Base-by-base conservation (phyloP, 2,888 invertebrate species). In the Megamerina dolium region DNA sequence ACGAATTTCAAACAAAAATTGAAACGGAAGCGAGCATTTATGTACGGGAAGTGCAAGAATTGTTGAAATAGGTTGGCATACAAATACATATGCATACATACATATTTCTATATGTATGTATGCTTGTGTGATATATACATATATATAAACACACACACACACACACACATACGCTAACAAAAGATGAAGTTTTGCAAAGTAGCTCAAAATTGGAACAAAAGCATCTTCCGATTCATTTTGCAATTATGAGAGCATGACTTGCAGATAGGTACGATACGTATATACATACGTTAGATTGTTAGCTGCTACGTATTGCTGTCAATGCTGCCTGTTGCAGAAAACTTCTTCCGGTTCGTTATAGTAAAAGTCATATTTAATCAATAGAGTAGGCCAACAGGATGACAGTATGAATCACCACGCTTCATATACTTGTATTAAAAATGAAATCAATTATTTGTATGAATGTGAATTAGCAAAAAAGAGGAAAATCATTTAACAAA, bases 151-250 rank as follows among this genome's bases (percentile, higher is more conserved):
- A n/a, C n/a, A n/a, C n/a, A n/a, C n/a, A n/a, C n/a, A n/a, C n/a
- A n/a, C n/a, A n/a, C n/a, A n/a, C n/a, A n/a, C n/a, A n/a, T n/a
- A n/a, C n/a, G n/a, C n/a, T n/a, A n/a, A n/a, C n/a, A n/a, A n/a
- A n/a, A n/a, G n/a, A n/a, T n/a, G n/a, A n/a, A n/a, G n/a, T n/a
- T n/a, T n/a, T n/a, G n/a, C n/a, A n/a, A 18, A 31, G 31, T 14
- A 13, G 20, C 29, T 13, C 30, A 29, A 17, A 12, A 17, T 32
- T 17, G 35, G 10, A 19, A 14, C 13, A 31, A 43, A 47, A 30
- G 48, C 42, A 30, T 43, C 38, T 43, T 49, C 45, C 49, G 32
- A 43, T 40, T 45, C 48, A 48, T 48, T 48, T 48, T 43, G 48
- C 48, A 48, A 49, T 49, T 49, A 46, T 41, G 21, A 33, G 33